Evolutionary conservation across 37 sponge, comb jelly and placozoan species (phyloP), one percentile per base, ranked within the genome.

Genomic region (Hormiphora californensis): DNA sequence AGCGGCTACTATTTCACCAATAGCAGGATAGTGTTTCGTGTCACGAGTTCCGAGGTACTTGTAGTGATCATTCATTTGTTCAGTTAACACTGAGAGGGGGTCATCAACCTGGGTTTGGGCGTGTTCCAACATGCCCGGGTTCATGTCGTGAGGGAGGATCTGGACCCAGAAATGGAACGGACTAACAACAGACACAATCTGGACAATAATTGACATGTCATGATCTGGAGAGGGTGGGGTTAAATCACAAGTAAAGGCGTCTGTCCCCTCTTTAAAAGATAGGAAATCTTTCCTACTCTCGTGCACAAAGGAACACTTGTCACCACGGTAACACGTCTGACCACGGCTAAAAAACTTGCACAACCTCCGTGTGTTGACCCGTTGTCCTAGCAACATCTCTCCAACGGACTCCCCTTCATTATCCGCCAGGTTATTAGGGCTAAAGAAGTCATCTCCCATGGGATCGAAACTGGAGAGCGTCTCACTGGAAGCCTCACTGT

Each of bases 121-220:
- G 46, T 32, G 32, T n/a, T 73, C 81, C 1, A 73, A 43, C 27
- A 19, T 46, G 1, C 81, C 81, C 7, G 81, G 81, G 46, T 73
- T 73, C 0, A 73, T 73, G 44, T 73, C 36, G 81, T 73, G 81
- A 41, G 81, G 81, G 3, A 73, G 46, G 44, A 73, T 73, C 81
- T 73, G 81, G 23, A 46, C 81, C 81, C 81, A 73, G 81, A 73
- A 73, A 30, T 73, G 81, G 81, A 73, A 73, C 15, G 81, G 36
- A 40, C 46, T 73, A 25, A 73, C 46, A 27, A 73, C 81, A n/a
- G 81, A 73, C 1, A 46, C 43, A 28, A 73, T 28, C 44, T 73
- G 81, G 46, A 40, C 81, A 43, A 73, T 41, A 28, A 73, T 36
- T 12, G 81, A 46, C 81, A 73, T 73, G 35, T 73, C 81, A 46